These are phyloP conservation scores for Holothuria leucospilota DNA, from an alignment of 53 echinoderm and acorn worm species.

Conservation along the genomic window DNA sequence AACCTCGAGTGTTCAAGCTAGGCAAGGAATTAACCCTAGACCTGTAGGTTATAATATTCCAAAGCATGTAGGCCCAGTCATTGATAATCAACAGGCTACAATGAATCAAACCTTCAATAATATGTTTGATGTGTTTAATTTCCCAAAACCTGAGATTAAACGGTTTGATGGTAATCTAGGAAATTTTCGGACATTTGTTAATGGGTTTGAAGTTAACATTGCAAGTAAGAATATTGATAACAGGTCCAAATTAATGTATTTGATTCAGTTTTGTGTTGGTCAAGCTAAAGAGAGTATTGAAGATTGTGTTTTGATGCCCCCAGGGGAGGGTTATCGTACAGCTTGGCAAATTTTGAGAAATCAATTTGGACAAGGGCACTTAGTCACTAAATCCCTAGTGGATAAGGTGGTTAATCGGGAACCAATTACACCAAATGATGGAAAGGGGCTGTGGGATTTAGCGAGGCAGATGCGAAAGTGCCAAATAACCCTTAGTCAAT, in stretches of 20 bases:
- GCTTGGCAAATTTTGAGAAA: conserved; percentile 44
- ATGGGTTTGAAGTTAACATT: conserved; percentile 56
- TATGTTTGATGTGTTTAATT: conserved; percentile 9
- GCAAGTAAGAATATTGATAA: conserved; percentile 22
- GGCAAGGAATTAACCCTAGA: too few species aligned
- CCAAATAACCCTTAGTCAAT: conserved; percentile 19
- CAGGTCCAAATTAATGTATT: conserved; percentile 41
- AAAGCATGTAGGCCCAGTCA: too few species aligned
- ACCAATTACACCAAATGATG: conserved; percentile 55
- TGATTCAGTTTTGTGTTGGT: conserved; percentile 61
- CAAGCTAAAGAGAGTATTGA: conserved; percentile 62
- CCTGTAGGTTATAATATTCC: too few species aligned
- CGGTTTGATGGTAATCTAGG: conserved; percentile 62
- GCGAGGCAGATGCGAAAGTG: conserved; percentile 55
- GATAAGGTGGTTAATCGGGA: conserved; percentile 54
- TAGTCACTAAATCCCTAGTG: conserved; percentile 35
- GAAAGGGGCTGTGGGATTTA: conserved; percentile 37
- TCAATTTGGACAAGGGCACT: conserved; percentile 63
- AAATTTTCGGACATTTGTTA: conserved; percentile 47
- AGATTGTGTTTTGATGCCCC: conserved; percentile 54
- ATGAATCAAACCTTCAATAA: background rate
- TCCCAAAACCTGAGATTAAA: conserved; percentile 40
- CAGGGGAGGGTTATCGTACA: conserved; percentile 26
- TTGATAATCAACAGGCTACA: conserved; percentile 1
- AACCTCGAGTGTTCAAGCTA: too few species aligned